Evolutionary conservation across 2,113 vertebrate species (phyloP), one percentile per base, ranked within the genome.

Genomic region (Marmota flaviventris): DNA sequence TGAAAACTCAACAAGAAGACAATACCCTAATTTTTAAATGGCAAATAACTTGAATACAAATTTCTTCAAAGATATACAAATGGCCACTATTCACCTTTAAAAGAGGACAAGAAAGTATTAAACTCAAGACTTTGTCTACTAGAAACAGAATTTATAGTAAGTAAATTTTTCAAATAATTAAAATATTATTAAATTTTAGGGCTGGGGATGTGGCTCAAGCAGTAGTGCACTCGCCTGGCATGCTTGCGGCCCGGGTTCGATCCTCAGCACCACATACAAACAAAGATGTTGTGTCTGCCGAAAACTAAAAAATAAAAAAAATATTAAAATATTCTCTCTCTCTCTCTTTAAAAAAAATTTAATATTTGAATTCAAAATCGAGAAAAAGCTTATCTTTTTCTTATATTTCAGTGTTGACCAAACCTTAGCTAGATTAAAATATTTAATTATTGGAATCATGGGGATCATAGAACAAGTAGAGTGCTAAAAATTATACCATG

Each of bases 331-430:
- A 39, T 39, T 39, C 39, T 39, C 39, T 39, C 37, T 37, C 37
- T 39, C 39, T 39, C 39, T 39, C 39, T 39, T 39, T 39, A 39
- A 39, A 39, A 39, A 39, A 39, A 39, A 39, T 39, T 39, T 96
- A 96, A 77, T 89, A 61, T 93, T 85, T 82, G 63, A 81, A 1
- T 93, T 78, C 51, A 91, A 96, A 97, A 91, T 94, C 78, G 61
- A 96, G 61, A 11, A 96, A 97, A 94, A 93, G 34, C 34, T 88
- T 78, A 87, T 90, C 92, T 91, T 87, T 0, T 27, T 70, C 58
- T 97, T 65, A 27, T 92, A 94, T 94, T 97, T 98, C 95, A 96
- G 79, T 95, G 88, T 89, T 93, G 94, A 83, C 72, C 77, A 95
- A 94, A 85, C 56, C 9, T 83, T 84, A 97, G 85, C 96, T 93